Evolutionary conservation across 2,797 vertebrate species (phyloP).

Genomic region (Centropyge bicolor): DNA sequence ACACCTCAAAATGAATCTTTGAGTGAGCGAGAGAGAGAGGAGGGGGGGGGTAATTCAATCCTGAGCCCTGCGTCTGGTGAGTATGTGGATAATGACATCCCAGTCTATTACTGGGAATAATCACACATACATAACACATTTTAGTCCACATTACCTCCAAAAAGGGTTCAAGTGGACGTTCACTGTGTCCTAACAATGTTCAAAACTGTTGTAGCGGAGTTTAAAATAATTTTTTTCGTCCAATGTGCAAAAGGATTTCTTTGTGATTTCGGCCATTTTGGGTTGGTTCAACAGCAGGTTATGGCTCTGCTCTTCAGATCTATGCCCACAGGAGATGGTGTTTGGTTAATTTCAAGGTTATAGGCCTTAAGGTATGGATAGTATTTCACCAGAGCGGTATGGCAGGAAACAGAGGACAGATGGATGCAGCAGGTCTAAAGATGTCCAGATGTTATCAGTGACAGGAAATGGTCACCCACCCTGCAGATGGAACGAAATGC

Average conservation of each 20-base stretch:
- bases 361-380: slow-evolving; percentile 52
- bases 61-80: slow-evolving; percentile 64
- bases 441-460: slow-evolving; percentile 63
- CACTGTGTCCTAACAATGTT: slow-evolving; percentile 37
- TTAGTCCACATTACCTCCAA: slow-evolving; percentile 50
- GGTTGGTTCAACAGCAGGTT: slow-evolving; percentile 29
- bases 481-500: slow-evolving; percentile 35
- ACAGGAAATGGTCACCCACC: slow-evolving; percentile 52
- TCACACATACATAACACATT: slow-evolving; percentile 65
- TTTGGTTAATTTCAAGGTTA: slow-evolving; percentile 46
- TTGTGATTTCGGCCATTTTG: slow-evolving; percentile 33
- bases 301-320: slow-evolving; percentile 45
- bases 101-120: slow-evolving; percentile 54
- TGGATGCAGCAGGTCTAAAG: slow-evolving; percentile 56
- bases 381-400: slow-evolving; percentile 58
- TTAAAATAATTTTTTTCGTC: not conserved
- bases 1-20: slow-evolving; percentile 68
- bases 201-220: slow-evolving; percentile 21
- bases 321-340: slow-evolving; percentile 42
- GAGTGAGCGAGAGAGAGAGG: slow-evolving; percentile 21
- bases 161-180: slow-evolving; percentile 21
- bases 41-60: slow-evolving; percentile 69
- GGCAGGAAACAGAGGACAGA: slow-evolving; percentile 55
- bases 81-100: slow-evolving; percentile 68
- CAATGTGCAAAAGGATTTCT: slow-evolving; percentile 7